Base-by-base conservation (phyloP, 2,888 invertebrate species). In the Choreutis nemorana region DNA sequence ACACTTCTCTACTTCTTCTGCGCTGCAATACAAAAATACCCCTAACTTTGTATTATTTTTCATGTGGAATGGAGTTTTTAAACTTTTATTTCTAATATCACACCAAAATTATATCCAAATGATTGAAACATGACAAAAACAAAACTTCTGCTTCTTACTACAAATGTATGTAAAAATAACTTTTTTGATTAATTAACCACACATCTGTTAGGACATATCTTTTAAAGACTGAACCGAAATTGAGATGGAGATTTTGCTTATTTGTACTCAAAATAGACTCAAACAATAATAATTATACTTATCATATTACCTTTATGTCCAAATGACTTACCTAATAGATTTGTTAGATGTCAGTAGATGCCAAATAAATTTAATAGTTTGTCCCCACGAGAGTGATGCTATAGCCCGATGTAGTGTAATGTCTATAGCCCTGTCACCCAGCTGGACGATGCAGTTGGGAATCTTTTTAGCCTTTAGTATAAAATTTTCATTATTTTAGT, bases 361-460 rank as follows among this genome's bases (percentile, higher is more conserved):
- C 89, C 90, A 95, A 1, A 88, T 87, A 30, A 97, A 82, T 48
- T 89, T 88, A 24, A 94, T 51, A 18, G 92, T 94, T 67, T 98
- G 96, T 81, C 91, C 93, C 83, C 93, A 86, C 1, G 92, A 87
- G 9, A 99, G 78, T 0, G 91, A 87, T 3, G 90, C 84, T 24
- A 98, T 81, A 1, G 97, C 97, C 37, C 99, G 82, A 49, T 93
- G 87, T 30, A 99, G 72, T 2, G 98, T 98, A 32, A 97, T 86
- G 53, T 92, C 87, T 44, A 97, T 92, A 2, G 97, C 94, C 27
- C 98, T 84, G 65, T 99, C 98, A 1, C 97, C 98, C 42, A 98
- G 81, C 39, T 93, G 91, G 6, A 98, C 75, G 34, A 88, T 78
- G 61, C 96, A 97, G 33, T 89, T 86, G 1, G 88, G 89, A 31